Evolutionary conservation across 2,113 vertebrate species (phyloP).

Genomic region (Camelus bactrianus): DNA sequence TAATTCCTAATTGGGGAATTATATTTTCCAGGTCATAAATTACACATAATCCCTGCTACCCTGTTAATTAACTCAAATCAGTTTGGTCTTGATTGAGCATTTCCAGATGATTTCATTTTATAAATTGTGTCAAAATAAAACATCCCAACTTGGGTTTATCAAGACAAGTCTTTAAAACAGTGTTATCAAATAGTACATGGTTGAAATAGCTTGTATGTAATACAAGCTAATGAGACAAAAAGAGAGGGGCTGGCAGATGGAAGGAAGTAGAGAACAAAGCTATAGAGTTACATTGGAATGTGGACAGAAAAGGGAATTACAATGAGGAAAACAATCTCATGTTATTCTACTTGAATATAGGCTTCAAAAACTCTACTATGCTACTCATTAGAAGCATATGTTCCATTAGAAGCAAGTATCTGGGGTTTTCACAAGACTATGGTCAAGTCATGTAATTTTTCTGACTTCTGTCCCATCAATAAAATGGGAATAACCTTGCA

Average conservation of each 20-base stretch:
- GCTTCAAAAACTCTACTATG: neutral
- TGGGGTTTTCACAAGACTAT: neutral
- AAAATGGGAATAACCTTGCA: constrained; percentile 32
- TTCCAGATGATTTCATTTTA: neutral
- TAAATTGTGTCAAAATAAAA: neutral
- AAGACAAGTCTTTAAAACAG: neutral
- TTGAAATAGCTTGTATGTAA: neutral
- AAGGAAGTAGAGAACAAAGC: neutral
- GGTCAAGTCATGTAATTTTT: constrained; percentile 18
- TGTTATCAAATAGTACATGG: neutral
- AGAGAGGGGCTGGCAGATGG: neutral
- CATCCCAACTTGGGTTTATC: neutral
- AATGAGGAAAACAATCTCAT: neutral
- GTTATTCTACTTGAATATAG: neutral
- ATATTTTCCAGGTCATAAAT: neutral
- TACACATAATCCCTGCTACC: neutral
- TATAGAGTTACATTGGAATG: neutral
- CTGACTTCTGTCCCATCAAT: constrained; percentile 3
- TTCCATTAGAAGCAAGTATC: neutral
- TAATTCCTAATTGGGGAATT: neutral
- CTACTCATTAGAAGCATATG: neutral
- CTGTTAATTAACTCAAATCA: neutral
- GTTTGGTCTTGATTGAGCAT: neutral
- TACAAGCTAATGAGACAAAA: constrained; percentile 13
- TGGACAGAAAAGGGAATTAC: neutral